Conservation (phyloP, 1,140 invertebrate species). For the Schlechtendalia chinensis region DNA sequence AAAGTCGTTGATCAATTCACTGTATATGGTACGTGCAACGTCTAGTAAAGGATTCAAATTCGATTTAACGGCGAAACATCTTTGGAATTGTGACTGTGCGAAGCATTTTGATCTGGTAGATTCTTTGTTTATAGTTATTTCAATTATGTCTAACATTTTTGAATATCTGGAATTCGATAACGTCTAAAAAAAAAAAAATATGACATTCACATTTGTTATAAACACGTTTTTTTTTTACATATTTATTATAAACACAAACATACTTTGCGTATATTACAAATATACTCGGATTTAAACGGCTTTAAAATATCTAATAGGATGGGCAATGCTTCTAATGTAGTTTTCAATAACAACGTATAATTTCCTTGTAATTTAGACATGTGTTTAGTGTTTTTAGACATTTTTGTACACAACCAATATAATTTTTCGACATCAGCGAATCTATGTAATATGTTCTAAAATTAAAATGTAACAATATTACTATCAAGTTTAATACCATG, state of each 20-base stretch:
- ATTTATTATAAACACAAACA: neutral
- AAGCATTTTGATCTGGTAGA: conserved; percentile 68
- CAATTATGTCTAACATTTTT: conserved; percentile 66
- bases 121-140: conserved; percentile 71
- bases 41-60: conserved; percentile 74
- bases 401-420: conserved; percentile 62
- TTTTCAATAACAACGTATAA: conserved; percentile 75
- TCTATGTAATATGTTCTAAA: conserved; percentile 59
- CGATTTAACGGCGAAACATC: conserved; percentile 80
- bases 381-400: conserved; percentile 62
- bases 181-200: conserved; percentile 55
- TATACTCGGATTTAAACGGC: conserved; percentile 26
- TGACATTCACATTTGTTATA: neutral
- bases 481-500: neutral
- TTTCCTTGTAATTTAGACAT: conserved; percentile 75
- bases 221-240: neutral
- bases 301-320: conserved; percentile 58
- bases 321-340: conserved; percentile 71
- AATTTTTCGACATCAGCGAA: conserved; percentile 67
- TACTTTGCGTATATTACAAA: conserved; percentile 28
- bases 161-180: conserved; percentile 59
- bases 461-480: conserved; percentile 47
- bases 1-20: conserved; percentile 76
- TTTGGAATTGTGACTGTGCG: conserved; percentile 67
- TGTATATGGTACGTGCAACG: conserved; percentile 73